These are phyloP conservation scores for Pipa parva DNA, from an alignment of 2,113 vertebrate genomes.

Conservation along the genomic window DNA sequence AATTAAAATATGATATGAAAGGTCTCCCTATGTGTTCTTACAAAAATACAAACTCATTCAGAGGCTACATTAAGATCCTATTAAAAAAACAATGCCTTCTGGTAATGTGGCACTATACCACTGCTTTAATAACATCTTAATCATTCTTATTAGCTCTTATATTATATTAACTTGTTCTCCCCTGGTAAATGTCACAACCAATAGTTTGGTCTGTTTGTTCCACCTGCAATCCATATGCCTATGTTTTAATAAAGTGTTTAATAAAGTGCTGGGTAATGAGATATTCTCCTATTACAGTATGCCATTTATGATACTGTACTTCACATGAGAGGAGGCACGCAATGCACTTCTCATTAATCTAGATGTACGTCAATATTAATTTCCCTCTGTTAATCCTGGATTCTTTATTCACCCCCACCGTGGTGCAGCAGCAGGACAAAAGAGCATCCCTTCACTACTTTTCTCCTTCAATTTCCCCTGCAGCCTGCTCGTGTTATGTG, in stretches of 20 bases:
- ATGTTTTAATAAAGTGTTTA: neutral
- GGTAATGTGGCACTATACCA: neutral
- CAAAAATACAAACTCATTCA: neutral
- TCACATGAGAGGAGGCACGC: neutral
- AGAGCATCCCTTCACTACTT: neutral
- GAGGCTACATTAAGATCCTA: neutral
- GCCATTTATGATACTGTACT: neutral
- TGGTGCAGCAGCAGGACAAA: neutral
- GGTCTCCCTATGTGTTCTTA: neutral
- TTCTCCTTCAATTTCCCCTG: neutral
- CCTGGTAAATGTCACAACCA: neutral
- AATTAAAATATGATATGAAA: neutral
- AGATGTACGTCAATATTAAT: slow-evolving; percentile 5
- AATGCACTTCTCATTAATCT: neutral
- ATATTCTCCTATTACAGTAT: neutral
- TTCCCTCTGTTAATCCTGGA: neutral
- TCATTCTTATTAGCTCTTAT: neutral
- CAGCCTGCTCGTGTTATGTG: neutral
- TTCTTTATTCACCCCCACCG: neutral
- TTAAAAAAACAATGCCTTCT: neutral
- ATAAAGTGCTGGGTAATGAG: neutral
- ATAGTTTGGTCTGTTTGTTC: neutral
- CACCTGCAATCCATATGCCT: neutral
- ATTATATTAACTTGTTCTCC: neutral
- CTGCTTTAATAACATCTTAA: neutral